Conservation (phyloP, 2,797 vertebrate genomes). For the Erithacus rubecula region DNA sequence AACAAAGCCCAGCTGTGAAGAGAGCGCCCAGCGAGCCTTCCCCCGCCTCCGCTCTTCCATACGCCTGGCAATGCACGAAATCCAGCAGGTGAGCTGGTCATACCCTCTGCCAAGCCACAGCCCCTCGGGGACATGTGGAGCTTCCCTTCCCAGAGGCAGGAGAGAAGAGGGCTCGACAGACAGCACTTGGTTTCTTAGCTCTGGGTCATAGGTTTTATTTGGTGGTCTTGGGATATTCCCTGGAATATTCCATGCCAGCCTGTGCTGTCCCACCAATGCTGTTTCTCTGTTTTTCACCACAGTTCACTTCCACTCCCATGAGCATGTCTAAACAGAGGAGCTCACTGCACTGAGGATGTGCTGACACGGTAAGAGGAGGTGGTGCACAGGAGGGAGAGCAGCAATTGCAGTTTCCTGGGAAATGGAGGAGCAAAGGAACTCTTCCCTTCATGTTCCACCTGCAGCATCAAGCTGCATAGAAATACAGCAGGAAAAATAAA, state of each 20-base stretch:
- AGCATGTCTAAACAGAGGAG: neutral
- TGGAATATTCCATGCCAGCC: neutral
- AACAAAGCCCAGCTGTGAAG: neutral
- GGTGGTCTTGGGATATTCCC: neutral
- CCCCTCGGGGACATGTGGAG: accelerated
- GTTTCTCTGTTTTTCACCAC: neutral
- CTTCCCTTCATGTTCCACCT: neutral
- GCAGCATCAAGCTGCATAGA: neutral
- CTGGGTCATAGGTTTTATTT: neutral
- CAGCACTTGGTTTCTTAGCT: neutral
- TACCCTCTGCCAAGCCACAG: neutral
- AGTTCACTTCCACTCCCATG: neutral
- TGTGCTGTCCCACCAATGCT: neutral
- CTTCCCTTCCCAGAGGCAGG: neutral
- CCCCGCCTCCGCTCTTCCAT: conserved; percentile 73
- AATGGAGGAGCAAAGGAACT: neutral
- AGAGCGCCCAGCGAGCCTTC: neutral
- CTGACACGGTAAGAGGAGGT: neutral
- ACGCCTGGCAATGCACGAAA: conserved; percentile 72
- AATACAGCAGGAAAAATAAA: neutral
- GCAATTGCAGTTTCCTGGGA: neutral
- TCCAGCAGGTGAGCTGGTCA: conserved; percentile 63
- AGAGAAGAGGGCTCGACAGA: neutral
- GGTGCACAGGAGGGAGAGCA: neutral
- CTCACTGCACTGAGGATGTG: neutral